Evolutionary conservation across 1,140 invertebrate species (phyloP).

Genomic region (Brevipalpus yothersi): DNA sequence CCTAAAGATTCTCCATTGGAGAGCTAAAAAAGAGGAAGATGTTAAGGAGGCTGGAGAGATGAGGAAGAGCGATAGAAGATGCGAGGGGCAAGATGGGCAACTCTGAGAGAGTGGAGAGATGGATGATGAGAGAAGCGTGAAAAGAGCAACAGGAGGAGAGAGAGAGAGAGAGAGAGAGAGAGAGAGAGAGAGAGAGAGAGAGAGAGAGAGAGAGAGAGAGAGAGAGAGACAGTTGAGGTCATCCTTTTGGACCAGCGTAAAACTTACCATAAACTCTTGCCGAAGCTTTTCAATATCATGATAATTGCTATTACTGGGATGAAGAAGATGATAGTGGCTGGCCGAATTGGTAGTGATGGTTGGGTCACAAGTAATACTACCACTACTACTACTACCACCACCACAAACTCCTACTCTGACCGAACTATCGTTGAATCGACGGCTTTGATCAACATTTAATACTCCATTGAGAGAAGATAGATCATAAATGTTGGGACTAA

Average conservation of each 20-base stretch:
- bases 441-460: too few species aligned
- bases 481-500: too few species aligned
- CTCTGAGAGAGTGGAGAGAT: not conserved
- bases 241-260: not conserved
- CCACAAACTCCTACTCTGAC: too few species aligned
- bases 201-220: not conserved
- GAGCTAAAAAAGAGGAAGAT: too few species aligned
- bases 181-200: not conserved
- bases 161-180: not conserved
- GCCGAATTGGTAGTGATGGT: too few species aligned
- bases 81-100: not conserved
- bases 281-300: constrained; percentile 60
- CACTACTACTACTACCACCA: too few species aligned
- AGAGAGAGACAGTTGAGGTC: not conserved
- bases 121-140: not conserved
- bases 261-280: constrained; percentile 58
- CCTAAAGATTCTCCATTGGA: too few species aligned
- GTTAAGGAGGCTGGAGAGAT: too few species aligned
- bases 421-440: too few species aligned
- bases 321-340: not conserved
- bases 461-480: too few species aligned
- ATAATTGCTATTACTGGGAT: constrained; percentile 27
- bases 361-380: too few species aligned
- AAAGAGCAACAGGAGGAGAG: not conserved
- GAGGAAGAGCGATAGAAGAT: too few species aligned